Evolutionary conservation across 2,797 vertebrate genomes (phyloP).

Genomic region (Ctenopoma multispine): DNA sequence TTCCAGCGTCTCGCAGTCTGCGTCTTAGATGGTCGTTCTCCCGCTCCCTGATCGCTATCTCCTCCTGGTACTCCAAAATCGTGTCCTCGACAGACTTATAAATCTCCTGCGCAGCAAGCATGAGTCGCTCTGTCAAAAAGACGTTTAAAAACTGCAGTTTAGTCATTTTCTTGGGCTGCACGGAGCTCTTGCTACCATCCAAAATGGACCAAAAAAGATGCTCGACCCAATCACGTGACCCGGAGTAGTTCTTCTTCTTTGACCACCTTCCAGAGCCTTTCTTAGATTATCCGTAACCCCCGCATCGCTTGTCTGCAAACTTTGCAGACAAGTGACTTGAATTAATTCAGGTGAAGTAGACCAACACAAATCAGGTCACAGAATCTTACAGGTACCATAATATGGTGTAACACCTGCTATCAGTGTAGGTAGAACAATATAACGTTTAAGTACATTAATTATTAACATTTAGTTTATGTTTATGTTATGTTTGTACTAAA

Average conservation of each 20-base stretch:
- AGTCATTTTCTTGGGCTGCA: constrained; percentile 74
- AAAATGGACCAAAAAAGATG: constrained; percentile 80
- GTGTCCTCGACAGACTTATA: constrained; percentile 84
- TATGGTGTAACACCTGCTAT: not conserved
- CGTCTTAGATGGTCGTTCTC: constrained; percentile 84
- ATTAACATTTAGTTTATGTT: too few species aligned
- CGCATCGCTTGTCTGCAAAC: not conserved
- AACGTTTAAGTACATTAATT: too few species aligned
- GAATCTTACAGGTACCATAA: not conserved
- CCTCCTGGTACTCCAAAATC: constrained; percentile 83
- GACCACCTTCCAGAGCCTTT: not conserved
- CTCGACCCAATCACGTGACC: constrained; percentile 79
- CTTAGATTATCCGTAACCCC: too few species aligned
- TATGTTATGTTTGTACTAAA: too few species aligned
- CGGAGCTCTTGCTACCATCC: constrained; percentile 56
- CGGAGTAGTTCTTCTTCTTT: constrained; percentile 27
- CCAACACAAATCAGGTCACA: not conserved
- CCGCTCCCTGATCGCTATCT: constrained; percentile 81
- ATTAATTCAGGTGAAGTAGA: not conserved
- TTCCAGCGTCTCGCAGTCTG: constrained; percentile 82
- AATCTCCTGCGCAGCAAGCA: constrained; percentile 84
- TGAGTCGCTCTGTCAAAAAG: constrained; percentile 82
- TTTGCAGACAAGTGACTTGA: too few species aligned
- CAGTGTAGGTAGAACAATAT: too few species aligned
- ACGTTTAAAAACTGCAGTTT: constrained; percentile 84